Conservation (phyloP, 2,888 invertebrate genomes). For the Trichopria drosophilae region DNA sequence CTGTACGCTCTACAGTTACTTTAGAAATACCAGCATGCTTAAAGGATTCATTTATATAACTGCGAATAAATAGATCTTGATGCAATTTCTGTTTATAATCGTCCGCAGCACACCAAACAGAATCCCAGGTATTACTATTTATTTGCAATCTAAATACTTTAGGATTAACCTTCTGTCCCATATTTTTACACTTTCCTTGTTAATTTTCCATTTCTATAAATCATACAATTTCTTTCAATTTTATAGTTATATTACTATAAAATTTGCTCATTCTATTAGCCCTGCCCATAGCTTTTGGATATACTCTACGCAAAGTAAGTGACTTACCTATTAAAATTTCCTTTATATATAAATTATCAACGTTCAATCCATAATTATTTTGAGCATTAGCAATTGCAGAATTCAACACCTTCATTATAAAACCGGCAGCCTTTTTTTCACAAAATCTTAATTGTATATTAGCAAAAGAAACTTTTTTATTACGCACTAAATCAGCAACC, state of each 20-base stretch:
- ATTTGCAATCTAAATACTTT: constrained; percentile 1
- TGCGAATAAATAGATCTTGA: constrained; percentile 6
- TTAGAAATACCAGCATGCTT: constrained; percentile 4
- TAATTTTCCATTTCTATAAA: no score
- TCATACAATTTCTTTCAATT: constrained; percentile 8
- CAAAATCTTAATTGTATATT: constrained; percentile 4
- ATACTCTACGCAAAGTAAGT: constrained; percentile 9
- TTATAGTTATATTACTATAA: constrained; percentile 10
- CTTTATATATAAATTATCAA: constrained; percentile 12
- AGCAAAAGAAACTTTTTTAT: constrained; percentile 11
- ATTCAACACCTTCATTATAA: constrained; percentile 9
- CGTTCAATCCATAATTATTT: constrained; percentile 9
- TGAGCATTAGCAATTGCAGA: constrained; percentile 13
- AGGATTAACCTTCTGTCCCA: constrained; percentile 11
- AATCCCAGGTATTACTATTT: constrained; percentile 3
- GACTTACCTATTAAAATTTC: constrained; percentile 8
- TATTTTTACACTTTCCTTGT: no score
- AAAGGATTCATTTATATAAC: no score
- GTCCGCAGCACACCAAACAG: constrained; percentile 5
- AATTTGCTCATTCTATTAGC: constrained; percentile 7
- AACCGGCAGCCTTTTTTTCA: constrained; percentile 10
- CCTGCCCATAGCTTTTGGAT: constrained; percentile 6
- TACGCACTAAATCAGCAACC: constrained; percentile 8
- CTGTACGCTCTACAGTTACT: not conserved
- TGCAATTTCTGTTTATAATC: constrained; percentile 4